Conservation (phyloP, 2,888 invertebrate genomes). For the Nymphalis urticae region DNA sequence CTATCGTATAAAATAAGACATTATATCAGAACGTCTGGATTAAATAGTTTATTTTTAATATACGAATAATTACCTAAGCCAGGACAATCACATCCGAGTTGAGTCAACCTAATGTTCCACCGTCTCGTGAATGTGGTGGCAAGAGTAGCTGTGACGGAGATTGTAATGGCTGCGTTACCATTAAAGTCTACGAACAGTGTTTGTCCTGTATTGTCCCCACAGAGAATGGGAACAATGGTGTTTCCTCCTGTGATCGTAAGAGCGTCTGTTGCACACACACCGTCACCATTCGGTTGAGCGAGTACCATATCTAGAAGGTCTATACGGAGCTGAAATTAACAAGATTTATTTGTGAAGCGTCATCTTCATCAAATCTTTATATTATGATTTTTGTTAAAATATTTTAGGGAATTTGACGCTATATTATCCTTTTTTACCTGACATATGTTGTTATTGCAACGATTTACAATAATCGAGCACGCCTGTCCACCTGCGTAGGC, state of each 20-base stretch:
- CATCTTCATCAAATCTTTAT: too few species aligned
- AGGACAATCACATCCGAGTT: slow-evolving; percentile 87
- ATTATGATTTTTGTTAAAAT: too few species aligned
- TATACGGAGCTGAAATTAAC: slow-evolving; percentile 83
- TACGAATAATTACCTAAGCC: slow-evolving; percentile 77
- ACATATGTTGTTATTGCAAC: slow-evolving; percentile 85
- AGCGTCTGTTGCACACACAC: slow-evolving; percentile 86
- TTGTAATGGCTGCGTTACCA: slow-evolving; percentile 84
- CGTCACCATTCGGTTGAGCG: slow-evolving; percentile 87
- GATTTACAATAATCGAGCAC: slow-evolving; percentile 87
- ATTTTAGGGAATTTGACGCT: too few species aligned
- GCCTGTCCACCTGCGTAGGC: slow-evolving; percentile 85
- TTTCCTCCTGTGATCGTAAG: slow-evolving; percentile 86
- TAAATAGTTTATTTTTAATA: too few species aligned
- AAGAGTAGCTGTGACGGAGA: slow-evolving; percentile 84
- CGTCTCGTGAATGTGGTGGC: slow-evolving; percentile 83
- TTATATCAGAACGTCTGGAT: too few species aligned
- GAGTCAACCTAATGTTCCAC: slow-evolving; percentile 89
- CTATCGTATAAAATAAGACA: too few species aligned
- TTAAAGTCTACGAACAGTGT: slow-evolving; percentile 89
- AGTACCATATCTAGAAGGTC: slow-evolving; percentile 88
- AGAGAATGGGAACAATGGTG: slow-evolving; percentile 85
- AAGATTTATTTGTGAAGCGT: background rate
- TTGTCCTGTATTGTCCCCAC: slow-evolving; percentile 91
- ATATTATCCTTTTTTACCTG: slow-evolving; percentile 76